Evolutionary conservation across 2,797 vertebrate genomes (phyloP).

Genomic region (Acanthurus tractus): DNA sequence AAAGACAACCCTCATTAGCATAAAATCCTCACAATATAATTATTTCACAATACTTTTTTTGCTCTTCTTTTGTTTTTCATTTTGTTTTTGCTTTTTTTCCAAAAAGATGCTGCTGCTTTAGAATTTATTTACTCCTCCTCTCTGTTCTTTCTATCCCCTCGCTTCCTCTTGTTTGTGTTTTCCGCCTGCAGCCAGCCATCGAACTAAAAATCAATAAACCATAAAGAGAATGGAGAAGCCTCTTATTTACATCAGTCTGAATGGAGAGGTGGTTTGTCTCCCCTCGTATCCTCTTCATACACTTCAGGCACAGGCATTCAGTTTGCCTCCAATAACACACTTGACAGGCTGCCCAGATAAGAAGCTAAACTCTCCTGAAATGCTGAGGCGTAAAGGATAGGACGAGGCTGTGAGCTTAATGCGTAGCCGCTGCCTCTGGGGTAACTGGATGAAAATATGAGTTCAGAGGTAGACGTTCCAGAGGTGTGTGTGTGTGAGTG

Average conservation of each 20-base stretch:
- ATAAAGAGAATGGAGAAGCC: constrained; percentile 73
- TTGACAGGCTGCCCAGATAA: constrained; percentile 65
- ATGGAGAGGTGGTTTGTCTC: constrained; percentile 65
- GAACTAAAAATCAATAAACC: constrained; percentile 79
- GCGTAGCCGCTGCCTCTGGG: constrained; percentile 27
- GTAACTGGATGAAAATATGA: constrained; percentile 40
- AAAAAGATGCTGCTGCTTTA: constrained; percentile 49
- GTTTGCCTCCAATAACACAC: constrained; percentile 59
- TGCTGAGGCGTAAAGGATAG: constrained; percentile 48
- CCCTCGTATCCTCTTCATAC: constrained; percentile 50
- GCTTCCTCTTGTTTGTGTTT: constrained; percentile 27
- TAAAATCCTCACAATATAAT: constrained; percentile 32
- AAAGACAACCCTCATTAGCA: constrained; percentile 30
- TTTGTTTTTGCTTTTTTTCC: constrained; percentile 24
- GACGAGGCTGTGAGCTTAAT: constrained; percentile 40
- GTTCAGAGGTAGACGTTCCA: constrained; percentile 36
- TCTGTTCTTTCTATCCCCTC: constrained; percentile 11
- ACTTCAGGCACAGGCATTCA: constrained; percentile 54
- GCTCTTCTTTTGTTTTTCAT: constrained; percentile 19
- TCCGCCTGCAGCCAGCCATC: constrained; percentile 53
- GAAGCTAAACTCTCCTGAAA: constrained; percentile 61
- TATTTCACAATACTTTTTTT: neutral
- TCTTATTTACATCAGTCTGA: constrained; percentile 80
- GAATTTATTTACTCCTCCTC: constrained; percentile 19
- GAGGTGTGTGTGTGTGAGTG: constrained; percentile 13